Evolutionary conservation across 2,113 vertebrate genomes (phyloP).

Genomic region (Prunella fulvescens): DNA sequence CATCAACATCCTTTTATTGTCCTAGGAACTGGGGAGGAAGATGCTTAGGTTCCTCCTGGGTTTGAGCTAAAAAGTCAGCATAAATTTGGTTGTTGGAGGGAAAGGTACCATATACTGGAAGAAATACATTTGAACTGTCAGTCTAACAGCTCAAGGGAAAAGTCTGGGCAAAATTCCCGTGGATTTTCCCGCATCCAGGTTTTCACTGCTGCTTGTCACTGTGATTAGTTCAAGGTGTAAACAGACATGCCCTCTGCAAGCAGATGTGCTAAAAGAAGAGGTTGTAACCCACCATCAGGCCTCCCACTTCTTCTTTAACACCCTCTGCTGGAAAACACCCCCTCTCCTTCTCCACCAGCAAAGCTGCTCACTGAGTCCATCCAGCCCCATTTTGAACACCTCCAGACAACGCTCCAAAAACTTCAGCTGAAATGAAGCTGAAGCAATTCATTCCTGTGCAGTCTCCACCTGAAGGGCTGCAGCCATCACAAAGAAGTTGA

Average conservation of each 20-base stretch:
- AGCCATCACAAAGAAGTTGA: neutral
- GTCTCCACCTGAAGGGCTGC: neutral
- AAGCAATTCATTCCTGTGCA: neutral
- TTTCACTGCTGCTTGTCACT: slow-evolving; percentile 47
- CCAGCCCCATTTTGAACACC: neutral
- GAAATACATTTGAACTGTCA: neutral
- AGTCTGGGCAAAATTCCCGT: slow-evolving; percentile 44
- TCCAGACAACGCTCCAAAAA: neutral
- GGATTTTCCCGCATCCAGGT: neutral
- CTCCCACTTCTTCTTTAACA: neutral
- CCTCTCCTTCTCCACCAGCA: neutral
- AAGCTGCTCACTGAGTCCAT: neutral
- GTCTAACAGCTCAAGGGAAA: neutral
- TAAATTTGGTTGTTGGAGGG: neutral
- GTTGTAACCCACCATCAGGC: neutral
- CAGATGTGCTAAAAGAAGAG: slow-evolving; percentile 23
- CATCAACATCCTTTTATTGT: neutral
- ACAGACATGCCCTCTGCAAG: slow-evolving; percentile 25
- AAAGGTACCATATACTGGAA: neutral
- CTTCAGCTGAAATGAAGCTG: neutral
- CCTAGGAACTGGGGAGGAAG: neutral
- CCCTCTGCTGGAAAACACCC: neutral
- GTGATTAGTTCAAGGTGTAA: slow-evolving; percentile 47
- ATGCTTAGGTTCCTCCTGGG: neutral
- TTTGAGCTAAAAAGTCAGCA: neutral